These are phyloP conservation scores for Lacanobia oleracea DNA, from an alignment of 2,888 invertebrate genomes.

Conservation along the genomic window DNA sequence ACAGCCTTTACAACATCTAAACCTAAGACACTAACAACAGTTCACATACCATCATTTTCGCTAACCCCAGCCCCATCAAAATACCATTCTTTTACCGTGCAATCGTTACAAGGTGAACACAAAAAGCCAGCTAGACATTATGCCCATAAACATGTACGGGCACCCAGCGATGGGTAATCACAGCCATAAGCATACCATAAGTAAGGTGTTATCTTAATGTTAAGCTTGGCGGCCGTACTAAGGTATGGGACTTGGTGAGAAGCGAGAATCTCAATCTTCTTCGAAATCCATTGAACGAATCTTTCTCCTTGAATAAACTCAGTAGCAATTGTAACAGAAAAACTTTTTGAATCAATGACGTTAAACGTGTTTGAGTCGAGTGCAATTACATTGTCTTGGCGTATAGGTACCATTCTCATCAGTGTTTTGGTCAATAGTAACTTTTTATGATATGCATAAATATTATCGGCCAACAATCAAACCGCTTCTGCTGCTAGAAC, in stretches of 20 bases:
- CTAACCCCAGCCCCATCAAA: conserved; percentile 46
- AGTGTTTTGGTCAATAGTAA: too few species aligned
- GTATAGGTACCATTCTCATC: too few species aligned
- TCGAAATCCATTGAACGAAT: too few species aligned
- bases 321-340: too few species aligned
- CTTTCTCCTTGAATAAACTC: too few species aligned
- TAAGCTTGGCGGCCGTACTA: conserved; percentile 72
- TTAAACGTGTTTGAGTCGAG: too few species aligned
- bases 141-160: conserved; percentile 63
- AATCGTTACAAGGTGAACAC: conserved; percentile 55
- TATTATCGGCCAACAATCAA: too few species aligned
- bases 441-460: too few species aligned
- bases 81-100: conserved; percentile 51
- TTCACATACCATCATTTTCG: conserved; percentile 23
- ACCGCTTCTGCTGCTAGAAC: too few species aligned
- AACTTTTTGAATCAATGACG: too few species aligned
- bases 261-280: not conserved
- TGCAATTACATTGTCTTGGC: too few species aligned
- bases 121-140: conserved; percentile 61
- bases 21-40: not conserved
- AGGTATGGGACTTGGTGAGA: conserved; percentile 36
- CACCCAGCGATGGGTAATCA: conserved; percentile 69
- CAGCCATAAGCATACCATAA: conserved; percentile 74
- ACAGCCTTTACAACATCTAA: not conserved
- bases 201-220: conserved; percentile 83